These are phyloP conservation scores for Meriones unguiculatus DNA, from an alignment of 2,113 vertebrate species.

Conservation along the genomic window DNA sequence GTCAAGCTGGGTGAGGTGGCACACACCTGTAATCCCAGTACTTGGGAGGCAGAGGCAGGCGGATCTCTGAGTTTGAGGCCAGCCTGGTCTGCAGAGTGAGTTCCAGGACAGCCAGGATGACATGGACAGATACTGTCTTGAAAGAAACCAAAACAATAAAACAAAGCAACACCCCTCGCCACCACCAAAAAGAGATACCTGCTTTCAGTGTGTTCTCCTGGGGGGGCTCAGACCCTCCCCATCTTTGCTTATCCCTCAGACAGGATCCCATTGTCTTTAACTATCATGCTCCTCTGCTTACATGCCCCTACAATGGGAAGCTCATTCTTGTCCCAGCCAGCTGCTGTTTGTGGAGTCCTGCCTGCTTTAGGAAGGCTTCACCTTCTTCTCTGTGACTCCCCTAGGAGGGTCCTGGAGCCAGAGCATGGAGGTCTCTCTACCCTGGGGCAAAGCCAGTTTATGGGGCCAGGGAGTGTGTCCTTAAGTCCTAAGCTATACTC, in stretches of 20 bases:
- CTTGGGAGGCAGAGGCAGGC: neutral
- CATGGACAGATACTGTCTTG: neutral
- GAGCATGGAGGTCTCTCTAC: neutral
- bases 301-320: neutral
- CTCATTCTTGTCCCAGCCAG: neutral
- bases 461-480: neutral
- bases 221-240: neutral
- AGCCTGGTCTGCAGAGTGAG: neutral
- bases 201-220: neutral
- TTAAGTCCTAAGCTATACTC: neutral
- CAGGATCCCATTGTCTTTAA: neutral
- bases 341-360: neutral
- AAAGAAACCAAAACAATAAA: neutral
- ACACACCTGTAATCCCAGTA: neutral
- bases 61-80: neutral
- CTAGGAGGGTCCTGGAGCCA: neutral
- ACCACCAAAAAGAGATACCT: neutral
- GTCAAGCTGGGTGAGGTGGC: neutral
- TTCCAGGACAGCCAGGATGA: neutral
- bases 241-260: neutral
- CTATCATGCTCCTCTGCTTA: neutral
- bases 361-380: neutral
- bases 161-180: neutral
- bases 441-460: neutral
- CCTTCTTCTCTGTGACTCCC: slow-evolving; percentile 24